Percentiles rank a stretch among this genome's conserved stretches.
These are phyloP conservation scores for Yponomeuta plumbellus DNA, from an alignment of 2,888 invertebrate species.

Conservation along the genomic window DNA sequence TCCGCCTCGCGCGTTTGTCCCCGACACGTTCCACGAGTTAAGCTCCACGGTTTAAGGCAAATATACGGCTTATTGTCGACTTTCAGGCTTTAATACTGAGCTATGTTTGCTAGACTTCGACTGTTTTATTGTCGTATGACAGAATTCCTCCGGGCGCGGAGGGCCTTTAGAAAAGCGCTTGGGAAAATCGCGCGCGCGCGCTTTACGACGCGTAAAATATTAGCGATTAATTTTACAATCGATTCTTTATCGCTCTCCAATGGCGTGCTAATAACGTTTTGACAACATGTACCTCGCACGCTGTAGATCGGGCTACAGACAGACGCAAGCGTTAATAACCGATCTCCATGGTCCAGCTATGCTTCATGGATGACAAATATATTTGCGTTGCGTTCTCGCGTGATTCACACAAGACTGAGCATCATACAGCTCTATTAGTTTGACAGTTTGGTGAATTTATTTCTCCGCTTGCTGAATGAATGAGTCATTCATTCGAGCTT, in stretches of 20 bases:
- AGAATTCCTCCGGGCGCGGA: conserved; percentile 27
- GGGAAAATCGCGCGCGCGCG: conserved; percentile 22
- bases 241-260: conserved; percentile 32
- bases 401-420: neutral
- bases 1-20: conserved; percentile 63
- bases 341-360: neutral
- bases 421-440: neutral
- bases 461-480: neutral
- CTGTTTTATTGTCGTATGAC: conserved; percentile 57
- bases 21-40: conserved; percentile 62
- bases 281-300: neutral
- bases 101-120: conserved; percentile 53
- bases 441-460: neutral
- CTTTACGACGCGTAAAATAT: conserved; percentile 57
- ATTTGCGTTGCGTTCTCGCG: neutral
- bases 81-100: conserved; percentile 53
- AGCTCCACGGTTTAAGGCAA: conserved; percentile 58
- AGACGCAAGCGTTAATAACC: neutral
- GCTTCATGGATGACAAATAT: neutral
- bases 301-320: neutral
- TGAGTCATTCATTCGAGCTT: conserved; percentile 7
- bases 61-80: conserved; percentile 65
- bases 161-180: conserved; percentile 18
- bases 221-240: conserved; percentile 42
- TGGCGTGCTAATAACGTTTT: neutral